These are phyloP conservation scores for Bettongia penicillata DNA, from an alignment of 2,113 vertebrate genomes.

Conservation along the genomic window DNA sequence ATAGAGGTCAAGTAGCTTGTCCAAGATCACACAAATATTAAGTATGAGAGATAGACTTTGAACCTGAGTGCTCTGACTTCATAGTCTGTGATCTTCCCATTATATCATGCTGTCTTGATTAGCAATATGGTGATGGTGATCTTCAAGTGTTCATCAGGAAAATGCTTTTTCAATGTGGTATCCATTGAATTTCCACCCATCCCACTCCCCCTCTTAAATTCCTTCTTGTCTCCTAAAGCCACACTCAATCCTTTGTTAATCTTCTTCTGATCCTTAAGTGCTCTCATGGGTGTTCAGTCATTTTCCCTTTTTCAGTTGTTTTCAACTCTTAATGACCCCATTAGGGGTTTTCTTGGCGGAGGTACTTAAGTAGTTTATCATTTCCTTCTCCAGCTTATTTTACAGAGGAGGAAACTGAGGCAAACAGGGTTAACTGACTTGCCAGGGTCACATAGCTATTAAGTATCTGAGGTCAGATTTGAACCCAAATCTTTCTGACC, in stretches of 20 bases:
- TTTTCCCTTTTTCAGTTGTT: not conserved
- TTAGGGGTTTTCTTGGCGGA: not conserved
- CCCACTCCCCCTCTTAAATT: not conserved
- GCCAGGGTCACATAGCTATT: no score
- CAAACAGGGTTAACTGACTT: not conserved
- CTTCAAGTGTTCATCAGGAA: not conserved
- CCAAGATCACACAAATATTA: not conserved
- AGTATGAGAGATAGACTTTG: not conserved
- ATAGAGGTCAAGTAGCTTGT: not conserved
- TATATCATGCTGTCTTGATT: not conserved
- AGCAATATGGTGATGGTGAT: not conserved
- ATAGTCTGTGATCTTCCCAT: not conserved
- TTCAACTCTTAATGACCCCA: not conserved
- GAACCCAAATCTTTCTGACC: not conserved
- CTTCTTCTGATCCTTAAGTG: not conserved
- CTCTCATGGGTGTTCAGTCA: not conserved
- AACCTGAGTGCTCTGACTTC: not conserved
- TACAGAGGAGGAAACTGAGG: not conserved
- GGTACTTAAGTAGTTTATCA: not conserved
- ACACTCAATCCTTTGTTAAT: not conserved
- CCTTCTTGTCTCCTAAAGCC: not conserved
- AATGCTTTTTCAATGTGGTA: not conserved
- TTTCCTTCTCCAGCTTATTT: not conserved
- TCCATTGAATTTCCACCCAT: not conserved
- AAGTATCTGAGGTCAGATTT: not conserved